phyloP scores from a whole-genome alignment of 2,797 vertebrate species.

The Onychomys arenicola region DNA sequence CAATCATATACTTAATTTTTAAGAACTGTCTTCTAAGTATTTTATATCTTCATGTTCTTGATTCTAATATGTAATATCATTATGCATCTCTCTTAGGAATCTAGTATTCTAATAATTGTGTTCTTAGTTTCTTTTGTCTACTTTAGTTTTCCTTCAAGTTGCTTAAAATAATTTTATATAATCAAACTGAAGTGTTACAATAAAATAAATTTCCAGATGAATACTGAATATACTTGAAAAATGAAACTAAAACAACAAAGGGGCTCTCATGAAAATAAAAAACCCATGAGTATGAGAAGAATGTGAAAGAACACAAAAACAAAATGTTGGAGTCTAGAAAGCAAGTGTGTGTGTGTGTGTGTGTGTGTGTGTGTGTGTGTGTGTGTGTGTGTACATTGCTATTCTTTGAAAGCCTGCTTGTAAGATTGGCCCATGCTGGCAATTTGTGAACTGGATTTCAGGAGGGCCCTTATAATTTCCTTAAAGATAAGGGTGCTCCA shows the following conservation, averaged over 20 bases:
- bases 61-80: conserved; percentile 43
- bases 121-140: conserved; percentile 15
- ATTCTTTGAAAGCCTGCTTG: background rate
- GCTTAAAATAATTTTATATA: conserved; percentile 59
- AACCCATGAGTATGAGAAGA: background rate
- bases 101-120: background rate
- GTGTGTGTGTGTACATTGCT: background rate
- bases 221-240: conserved; percentile 47
- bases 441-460: conserved; percentile 38
- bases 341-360: background rate
- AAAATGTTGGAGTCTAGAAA: conserved; percentile 33
- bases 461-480: background rate
- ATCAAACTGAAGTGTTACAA: background rate
- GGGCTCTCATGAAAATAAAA: conserved; percentile 46
- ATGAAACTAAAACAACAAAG: conserved; percentile 43
- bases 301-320: conserved; percentile 38
- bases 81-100: background rate
- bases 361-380: background rate
- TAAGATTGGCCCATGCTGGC: background rate
- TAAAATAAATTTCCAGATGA: conserved; percentile 40
- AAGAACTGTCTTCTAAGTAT: conserved; percentile 33
- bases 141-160: conserved; percentile 45
- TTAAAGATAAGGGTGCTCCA: conserved; percentile 34
- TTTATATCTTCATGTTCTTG: conserved; percentile 38
- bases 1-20: conserved; percentile 22